Evolutionary conservation across 64 coral and sea anemone genomes (phyloP).

Genomic region (Catalaphyllia jardinei): DNA sequence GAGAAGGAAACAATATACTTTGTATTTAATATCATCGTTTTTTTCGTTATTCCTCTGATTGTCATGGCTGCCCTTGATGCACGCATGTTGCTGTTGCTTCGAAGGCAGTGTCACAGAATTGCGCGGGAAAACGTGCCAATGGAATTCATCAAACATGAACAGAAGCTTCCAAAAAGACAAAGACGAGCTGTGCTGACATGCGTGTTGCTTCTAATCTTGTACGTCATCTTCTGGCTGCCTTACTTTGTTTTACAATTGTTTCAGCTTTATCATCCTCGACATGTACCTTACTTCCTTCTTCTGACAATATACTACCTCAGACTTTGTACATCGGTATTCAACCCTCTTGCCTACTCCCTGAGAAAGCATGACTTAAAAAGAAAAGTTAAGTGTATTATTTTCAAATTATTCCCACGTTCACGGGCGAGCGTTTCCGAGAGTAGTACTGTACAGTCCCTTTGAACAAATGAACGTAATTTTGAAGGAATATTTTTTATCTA

Average conservation of each 20-base stretch:
- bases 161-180: slow-evolving; percentile 3
- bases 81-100: slow-evolving; percentile 30
- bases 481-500: neutral
- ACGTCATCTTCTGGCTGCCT: slow-evolving; percentile 53
- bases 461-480: neutral
- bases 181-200: slow-evolving; percentile 24
- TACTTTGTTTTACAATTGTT: slow-evolving; percentile 50
- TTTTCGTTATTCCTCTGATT: slow-evolving; percentile 45
- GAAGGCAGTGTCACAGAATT: slow-evolving; percentile 49
- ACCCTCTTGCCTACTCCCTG: slow-evolving; percentile 53
- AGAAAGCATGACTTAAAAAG: slow-evolving; percentile 54
- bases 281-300: neutral
- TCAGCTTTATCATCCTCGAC: neutral
- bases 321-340: slow-evolving; percentile 47
- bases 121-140: slow-evolving; percentile 44
- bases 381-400: neutral
- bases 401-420: neutral
- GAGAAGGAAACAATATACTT: slow-evolving; percentile 48
- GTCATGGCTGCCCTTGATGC: slow-evolving; percentile 39
- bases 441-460: neutral
- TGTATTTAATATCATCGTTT: slow-evolving; percentile 19
- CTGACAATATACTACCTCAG: slow-evolving; percentile 36
- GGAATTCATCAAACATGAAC: neutral
- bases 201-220: slow-evolving; percentile 13
- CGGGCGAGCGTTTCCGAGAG: neutral